These are phyloP conservation scores for Agrypnia vestita DNA, from an alignment of 1,140 invertebrate species.

Conservation along the genomic window DNA sequence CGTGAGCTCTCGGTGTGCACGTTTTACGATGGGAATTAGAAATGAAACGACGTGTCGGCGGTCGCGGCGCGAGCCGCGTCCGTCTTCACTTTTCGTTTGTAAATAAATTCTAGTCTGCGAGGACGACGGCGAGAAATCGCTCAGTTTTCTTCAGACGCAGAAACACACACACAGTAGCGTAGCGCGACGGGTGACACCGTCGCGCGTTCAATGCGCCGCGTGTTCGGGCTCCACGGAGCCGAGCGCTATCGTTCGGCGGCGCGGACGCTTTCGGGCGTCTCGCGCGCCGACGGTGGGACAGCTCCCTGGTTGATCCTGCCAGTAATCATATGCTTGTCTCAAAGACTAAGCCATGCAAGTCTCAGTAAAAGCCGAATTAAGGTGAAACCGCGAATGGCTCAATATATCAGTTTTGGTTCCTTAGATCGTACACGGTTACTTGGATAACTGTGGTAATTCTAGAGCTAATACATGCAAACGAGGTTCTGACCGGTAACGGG, in stretches of 20 bases:
- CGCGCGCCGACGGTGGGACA: conserved; percentile 15
- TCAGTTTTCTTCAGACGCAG: neutral
- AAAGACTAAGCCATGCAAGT: conserved; percentile 88
- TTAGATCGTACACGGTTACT: conserved; percentile 82
- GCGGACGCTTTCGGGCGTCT: neutral
- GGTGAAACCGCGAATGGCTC: conserved; percentile 87
- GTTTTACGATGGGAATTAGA: too few species aligned
- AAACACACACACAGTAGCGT: too few species aligned
- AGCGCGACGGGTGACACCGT: too few species aligned
- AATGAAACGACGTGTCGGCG: too few species aligned
- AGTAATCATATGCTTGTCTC: conserved; percentile 86
- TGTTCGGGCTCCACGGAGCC: too few species aligned
- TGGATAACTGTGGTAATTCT: conserved; percentile 93
- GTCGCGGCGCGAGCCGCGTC: too few species aligned
- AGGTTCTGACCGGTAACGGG: conserved; percentile 78
- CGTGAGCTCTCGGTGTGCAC: too few species aligned
- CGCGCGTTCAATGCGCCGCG: too few species aligned
- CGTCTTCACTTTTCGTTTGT: too few species aligned
- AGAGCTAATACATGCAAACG: conserved; percentile 88
- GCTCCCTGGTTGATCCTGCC: conserved; percentile 79
- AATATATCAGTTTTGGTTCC: conserved; percentile 85
- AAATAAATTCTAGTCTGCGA: conserved; percentile 2
- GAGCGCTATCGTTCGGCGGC: neutral
- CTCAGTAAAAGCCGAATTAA: conserved; percentile 81
- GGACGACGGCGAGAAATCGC: neutral